phyloP scores from a whole-genome alignment of 2,797 vertebrate genomes.

The Sebastiscus tertius region DNA sequence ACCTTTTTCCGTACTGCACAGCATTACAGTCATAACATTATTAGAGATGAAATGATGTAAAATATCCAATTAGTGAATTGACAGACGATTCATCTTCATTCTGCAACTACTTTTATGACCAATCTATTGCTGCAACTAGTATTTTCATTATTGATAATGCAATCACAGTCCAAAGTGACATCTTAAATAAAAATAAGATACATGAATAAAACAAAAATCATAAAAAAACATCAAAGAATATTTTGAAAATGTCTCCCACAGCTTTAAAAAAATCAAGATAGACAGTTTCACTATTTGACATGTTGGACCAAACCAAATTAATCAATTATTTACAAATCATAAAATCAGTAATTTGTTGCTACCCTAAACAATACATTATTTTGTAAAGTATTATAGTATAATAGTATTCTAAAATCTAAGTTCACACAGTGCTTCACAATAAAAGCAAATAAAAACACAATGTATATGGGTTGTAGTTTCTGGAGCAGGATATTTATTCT shows the following conservation, averaged over 20 bases:
- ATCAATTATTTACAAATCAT: too few species aligned
- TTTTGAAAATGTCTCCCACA: too few species aligned
- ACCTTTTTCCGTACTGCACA: neutral
- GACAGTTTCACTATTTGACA: too few species aligned
- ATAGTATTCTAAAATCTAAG: neutral
- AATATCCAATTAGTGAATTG: neutral
- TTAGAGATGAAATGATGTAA: neutral
- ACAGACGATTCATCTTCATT: neutral
- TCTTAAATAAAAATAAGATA: neutral
- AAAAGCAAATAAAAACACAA: neutral
- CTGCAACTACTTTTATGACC: neutral
- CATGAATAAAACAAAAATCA: too few species aligned
- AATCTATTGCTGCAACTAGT: neutral
- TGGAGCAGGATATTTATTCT: neutral
- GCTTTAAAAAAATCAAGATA: too few species aligned
- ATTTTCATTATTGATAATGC: neutral
- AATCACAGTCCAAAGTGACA: neutral
- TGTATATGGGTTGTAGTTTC: neutral
- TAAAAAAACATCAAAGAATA: too few species aligned
- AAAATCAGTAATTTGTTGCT: neutral
- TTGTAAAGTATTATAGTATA: neutral
- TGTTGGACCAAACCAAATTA: too few species aligned
- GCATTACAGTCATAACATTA: neutral
- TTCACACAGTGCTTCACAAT: neutral
- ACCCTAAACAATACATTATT: neutral